Evolutionary conservation across 2,113 vertebrate species (phyloP).

Genomic region (Erinaceus europaeus): DNA sequence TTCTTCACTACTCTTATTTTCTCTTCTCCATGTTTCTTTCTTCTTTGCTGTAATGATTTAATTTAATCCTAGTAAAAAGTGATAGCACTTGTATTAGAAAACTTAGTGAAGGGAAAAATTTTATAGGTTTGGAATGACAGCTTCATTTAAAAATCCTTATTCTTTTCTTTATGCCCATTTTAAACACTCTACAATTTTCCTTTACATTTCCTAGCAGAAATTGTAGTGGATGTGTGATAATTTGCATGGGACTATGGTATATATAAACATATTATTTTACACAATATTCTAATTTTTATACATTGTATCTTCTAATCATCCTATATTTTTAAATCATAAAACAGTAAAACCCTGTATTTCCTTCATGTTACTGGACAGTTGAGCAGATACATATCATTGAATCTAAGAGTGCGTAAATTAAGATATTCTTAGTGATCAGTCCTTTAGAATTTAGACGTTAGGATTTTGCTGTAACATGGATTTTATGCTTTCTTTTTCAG

Average conservation of each 20-base stretch:
- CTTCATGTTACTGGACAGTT: conserved; percentile 30
- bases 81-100: background rate
- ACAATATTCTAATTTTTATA: background rate
- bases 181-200: background rate
- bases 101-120: background rate
- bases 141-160: background rate
- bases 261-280: background rate
- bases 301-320: background rate
- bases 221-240: background rate
- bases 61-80: conserved; percentile 7
- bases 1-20: background rate
- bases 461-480: background rate
- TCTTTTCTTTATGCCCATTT: background rate
- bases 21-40: background rate
- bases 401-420: background rate
- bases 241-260: background rate
- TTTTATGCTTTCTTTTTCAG: conserved; percentile 25
- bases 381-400: conserved; percentile 1
- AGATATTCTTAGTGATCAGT: background rate
- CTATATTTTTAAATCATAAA: background rate
- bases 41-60: background rate
- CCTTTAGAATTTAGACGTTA: conserved; percentile 20
- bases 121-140: background rate
- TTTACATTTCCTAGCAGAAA: conserved; percentile 11
- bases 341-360: background rate